Base-by-base conservation (phyloP, 2,888 invertebrate genomes). In the Acholoe squamosa region DNA sequence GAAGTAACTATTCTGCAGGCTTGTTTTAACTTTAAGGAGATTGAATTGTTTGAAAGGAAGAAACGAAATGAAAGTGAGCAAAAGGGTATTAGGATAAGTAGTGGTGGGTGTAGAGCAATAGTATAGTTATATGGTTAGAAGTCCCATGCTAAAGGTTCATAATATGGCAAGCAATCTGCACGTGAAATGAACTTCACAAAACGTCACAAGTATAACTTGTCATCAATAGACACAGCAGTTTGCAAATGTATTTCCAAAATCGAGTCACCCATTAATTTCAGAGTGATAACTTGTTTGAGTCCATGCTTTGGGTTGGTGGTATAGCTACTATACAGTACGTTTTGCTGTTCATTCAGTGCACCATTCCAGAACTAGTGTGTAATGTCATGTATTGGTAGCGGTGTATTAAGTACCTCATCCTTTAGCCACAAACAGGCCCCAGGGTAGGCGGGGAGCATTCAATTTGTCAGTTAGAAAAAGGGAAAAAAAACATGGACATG, bases 311-410 rank as follows among this genome's bases (percentile, higher is more conserved):
- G 16, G n/a, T 61, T 61, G 61, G 5, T 61, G 61, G 61, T 61
- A 28, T 76, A 28, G 76, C 33, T 80, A 43, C 31, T 71, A 25
- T n/a, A 71, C 71, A 71, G 28, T n/a, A 86, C 86, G 86, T 86
- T 86, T 86, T 86, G 86, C 86, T 54, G 86, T 86, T 56, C 86
- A 86, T 86, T 86, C 86, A 52, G 86, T 86, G 86, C 86, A 54
- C 56, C 56, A 54, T 86, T 86, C 54, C 52, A 86, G 56, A 19
- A 54, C 25, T 54, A 56, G 86, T 56, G 86, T 86, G 86, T 86
- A 51, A 86, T 86, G 86, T 86, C 86, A 86, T 86, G 86, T 52
- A 86, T 54, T 86, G 86, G 19, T 54, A 54, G 86, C 28, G 14
- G 86, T 86, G 86, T 84, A 51, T 22, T 7, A 54, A 86, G 86